These are phyloP conservation scores for Blomia tropicalis DNA, from an alignment of 2,888 invertebrate genomes.

Conservation along the genomic window DNA sequence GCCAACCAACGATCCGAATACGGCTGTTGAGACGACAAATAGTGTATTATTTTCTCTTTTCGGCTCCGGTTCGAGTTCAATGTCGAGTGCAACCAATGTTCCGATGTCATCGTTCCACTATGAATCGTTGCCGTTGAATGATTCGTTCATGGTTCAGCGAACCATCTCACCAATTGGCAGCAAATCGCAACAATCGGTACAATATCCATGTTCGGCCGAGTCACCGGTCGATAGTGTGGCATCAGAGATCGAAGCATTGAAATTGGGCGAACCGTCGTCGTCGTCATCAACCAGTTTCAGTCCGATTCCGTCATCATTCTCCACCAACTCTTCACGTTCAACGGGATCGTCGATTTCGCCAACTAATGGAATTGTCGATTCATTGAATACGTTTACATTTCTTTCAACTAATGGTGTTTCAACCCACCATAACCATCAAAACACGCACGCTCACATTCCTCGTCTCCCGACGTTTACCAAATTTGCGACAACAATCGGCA, in stretches of 20 bases:
- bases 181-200: background rate
- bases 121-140: background rate
- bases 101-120: no score
- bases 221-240: slow-evolving; percentile 29
- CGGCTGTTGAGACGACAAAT: background rate
- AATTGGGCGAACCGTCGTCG: slow-evolving; percentile 23
- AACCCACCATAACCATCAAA: background rate
- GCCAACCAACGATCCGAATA: background rate
- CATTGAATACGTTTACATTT: background rate
- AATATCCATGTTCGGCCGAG: slow-evolving; percentile 25
- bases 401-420: background rate
- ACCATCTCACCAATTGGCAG: background rate
- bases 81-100: background rate
- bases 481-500: background rate
- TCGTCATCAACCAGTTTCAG: no score
- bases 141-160: background rate
- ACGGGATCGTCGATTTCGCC: background rate
- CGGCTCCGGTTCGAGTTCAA: slow-evolving; percentile 1
- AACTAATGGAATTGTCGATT: background rate
- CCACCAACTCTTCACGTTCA: slow-evolving; percentile 7
- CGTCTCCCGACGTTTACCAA: slow-evolving; percentile 3
- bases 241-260: slow-evolving; percentile 29
- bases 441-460: background rate
- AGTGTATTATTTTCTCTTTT: slow-evolving; percentile 9
- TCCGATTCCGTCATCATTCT: slow-evolving; percentile 9